Conservation (phyloP, 2,797 vertebrate species). For the Balearica regulorum region DNA sequence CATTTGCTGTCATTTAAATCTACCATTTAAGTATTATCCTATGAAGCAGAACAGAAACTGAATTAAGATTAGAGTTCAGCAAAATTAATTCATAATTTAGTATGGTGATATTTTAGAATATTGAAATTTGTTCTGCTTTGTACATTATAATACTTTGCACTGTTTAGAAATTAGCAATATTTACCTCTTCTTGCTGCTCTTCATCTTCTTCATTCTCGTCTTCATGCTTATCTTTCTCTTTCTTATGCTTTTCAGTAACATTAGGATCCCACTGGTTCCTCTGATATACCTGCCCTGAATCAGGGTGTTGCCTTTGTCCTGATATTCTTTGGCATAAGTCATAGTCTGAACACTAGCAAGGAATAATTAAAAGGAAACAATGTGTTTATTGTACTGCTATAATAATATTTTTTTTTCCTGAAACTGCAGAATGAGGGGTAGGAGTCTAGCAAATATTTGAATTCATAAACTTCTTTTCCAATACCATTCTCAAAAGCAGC, state of each 20-base stretch:
- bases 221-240: conserved; percentile 46
- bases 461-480: not conserved
- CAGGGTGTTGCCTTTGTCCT: conserved; percentile 81
- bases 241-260: conserved; percentile 61
- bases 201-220: conserved; percentile 64
- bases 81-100: not conserved
- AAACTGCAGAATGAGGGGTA: not conserved
- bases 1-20: not conserved
- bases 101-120: not conserved
- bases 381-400: not conserved
- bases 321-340: conserved; percentile 84
- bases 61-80: not conserved
- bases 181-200: conserved; percentile 71
- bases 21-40: not conserved
- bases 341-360: conserved; percentile 83
- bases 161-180: not conserved
- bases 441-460: not conserved
- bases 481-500: not conserved
- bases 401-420: not conserved
- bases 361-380: not conserved
- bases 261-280: conserved; percentile 79
- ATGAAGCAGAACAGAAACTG: not conserved
- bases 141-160: not conserved
- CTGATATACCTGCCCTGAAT: conserved; percentile 78
- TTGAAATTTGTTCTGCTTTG: not conserved